Evolutionary conservation across 2,113 vertebrate genomes (phyloP), one percentile per base, ranked within the genome.

Genomic region (Ctenomys sociabilis): DNA sequence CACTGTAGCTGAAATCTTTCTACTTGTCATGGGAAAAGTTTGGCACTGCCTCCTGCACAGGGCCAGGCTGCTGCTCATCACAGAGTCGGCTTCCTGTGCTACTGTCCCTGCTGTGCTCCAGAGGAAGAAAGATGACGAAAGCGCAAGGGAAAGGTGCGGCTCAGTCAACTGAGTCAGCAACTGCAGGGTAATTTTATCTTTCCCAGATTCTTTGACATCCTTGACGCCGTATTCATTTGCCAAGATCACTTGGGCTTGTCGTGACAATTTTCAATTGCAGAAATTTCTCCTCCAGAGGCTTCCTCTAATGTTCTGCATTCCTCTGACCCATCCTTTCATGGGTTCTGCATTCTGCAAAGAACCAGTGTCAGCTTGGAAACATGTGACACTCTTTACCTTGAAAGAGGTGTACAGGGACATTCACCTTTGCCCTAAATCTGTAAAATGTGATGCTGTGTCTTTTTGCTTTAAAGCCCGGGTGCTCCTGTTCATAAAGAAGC

Each of bases 21-120:
- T 49, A 30, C 6, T 57, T 35, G 45, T 64, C 24, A 21, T 1
- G 1, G 5, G 24, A 57, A 54, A 70, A 72, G 32, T 13, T 54
- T 30, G 7, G 1, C 12, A 5, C 35, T 22, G 32, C 78, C 19
- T n/a, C 17, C 49, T 9, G 24, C 32, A 59, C 11, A 30, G 24
- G 4, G 32, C 32, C 32, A n/a, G 45, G 52, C 32, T 52, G 78
- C 35, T 21, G 49, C 52, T 52, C 14, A 16, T 35, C 2, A 6
- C 30, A 21, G 32, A 12, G 37, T 24, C 12, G 10, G 73, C 12
- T 59, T 72, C 19, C n/a, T n/a, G 37, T 6, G 22, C 64, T 49
- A 21, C 1, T 4, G 1, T 0, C 4, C 9, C 68, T 4, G 2
- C n/a, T 11, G 30, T 5, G 5, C 7, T 11, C 43, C 28, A 13